Percentiles rank a stretch among this genome's conserved stretches.
Conservation (phyloP, 2,797 vertebrate genomes). For the Ataeniobius toweri region DNA sequence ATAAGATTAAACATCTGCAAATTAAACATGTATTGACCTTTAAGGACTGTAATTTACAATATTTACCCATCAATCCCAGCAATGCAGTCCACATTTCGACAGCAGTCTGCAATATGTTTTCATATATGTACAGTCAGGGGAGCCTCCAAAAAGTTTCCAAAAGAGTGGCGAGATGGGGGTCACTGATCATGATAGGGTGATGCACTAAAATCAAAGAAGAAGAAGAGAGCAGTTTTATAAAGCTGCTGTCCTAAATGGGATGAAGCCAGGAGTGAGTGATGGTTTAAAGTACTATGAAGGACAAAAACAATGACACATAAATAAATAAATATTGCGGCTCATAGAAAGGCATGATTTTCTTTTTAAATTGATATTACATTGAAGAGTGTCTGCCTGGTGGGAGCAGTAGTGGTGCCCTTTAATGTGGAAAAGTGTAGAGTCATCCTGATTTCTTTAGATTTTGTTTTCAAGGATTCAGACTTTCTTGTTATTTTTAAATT, state of each 20-base stretch:
- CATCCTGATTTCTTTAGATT: neutral
- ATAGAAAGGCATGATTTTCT: neutral
- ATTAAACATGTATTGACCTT: slow-evolving; percentile 10
- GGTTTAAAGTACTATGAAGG: neutral
- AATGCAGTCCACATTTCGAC: neutral
- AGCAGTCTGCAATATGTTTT: neutral
- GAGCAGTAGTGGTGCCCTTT: neutral
- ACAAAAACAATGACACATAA: neutral
- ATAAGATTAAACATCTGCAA: slow-evolving; percentile 68
- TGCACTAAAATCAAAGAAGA: neutral
- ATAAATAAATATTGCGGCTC: neutral
- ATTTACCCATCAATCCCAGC: neutral
- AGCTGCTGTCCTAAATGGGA: neutral
- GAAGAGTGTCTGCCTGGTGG: neutral
- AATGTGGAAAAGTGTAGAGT: neutral
- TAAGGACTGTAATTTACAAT: neutral
- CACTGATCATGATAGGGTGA: neutral
- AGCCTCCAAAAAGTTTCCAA: neutral
- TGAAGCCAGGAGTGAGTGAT: neutral
- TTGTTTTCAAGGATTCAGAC: neutral
- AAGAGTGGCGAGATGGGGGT: neutral
- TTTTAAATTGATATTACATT: neutral
- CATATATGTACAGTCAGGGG: neutral
- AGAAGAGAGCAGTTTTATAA: neutral
- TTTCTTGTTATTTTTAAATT: neutral